Conservation (phyloP, 1,140 invertebrate genomes). For the Drosophila serrata region DNA sequence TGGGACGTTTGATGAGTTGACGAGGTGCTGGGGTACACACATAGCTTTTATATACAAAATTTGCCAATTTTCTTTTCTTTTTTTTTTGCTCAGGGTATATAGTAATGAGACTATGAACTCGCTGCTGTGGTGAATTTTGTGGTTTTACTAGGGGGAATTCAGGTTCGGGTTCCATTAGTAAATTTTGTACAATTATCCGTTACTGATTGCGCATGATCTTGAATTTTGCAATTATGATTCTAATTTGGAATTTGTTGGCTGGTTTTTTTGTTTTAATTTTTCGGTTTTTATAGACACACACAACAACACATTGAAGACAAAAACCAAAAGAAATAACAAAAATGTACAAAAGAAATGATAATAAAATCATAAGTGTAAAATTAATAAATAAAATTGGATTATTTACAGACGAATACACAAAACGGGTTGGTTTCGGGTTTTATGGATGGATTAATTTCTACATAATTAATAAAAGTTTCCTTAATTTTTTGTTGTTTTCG, state of each 20-base stretch:
- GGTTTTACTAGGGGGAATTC: slow-evolving; percentile 7
- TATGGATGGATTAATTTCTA: slow-evolving; percentile 18
- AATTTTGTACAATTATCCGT: slow-evolving; percentile 50
- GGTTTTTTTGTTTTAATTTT: slow-evolving; percentile 15
- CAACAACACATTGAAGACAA: slow-evolving; percentile 79
- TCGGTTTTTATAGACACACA: slow-evolving; percentile 53
- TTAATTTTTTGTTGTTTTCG: slow-evolving; percentile 3
- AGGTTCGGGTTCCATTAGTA: slow-evolving; percentile 48
- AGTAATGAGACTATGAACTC: slow-evolving; percentile 37
- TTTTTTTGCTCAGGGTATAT: slow-evolving; percentile 12
- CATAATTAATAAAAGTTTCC: slow-evolving; percentile 19
- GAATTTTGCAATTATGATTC: slow-evolving; percentile 25
- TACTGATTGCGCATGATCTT: slow-evolving; percentile 36
- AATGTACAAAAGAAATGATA: slow-evolving; percentile 55
- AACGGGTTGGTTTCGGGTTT: slow-evolving; percentile 46
- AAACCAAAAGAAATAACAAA: slow-evolving; percentile 64
- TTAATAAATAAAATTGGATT: slow-evolving; percentile 54
- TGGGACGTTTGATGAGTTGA: neutral
- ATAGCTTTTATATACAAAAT: slow-evolving; percentile 51
- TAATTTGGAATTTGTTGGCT: slow-evolving; percentile 21
- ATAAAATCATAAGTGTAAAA: slow-evolving; percentile 51
- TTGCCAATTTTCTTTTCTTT: slow-evolving; percentile 44
- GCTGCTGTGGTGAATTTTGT: slow-evolving; percentile 10
- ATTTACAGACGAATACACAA: slow-evolving; percentile 68
- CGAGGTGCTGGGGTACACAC: slow-evolving; percentile 13